These are phyloP conservation scores for Brachyrhaphis roseni DNA, from an alignment of 2,797 vertebrate species.

Conservation along the genomic window DNA sequence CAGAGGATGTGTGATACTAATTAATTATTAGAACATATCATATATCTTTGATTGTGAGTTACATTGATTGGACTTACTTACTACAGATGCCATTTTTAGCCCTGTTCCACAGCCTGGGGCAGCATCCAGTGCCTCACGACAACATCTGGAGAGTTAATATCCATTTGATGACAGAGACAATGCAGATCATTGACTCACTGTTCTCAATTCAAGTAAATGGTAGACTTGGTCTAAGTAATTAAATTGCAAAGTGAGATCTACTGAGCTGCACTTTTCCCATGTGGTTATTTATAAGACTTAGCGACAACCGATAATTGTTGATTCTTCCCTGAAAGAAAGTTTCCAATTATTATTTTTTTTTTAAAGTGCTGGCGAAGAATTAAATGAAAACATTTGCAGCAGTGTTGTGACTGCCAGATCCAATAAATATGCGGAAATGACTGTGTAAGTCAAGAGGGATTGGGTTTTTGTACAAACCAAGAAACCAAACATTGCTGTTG, in stretches of 20 bases:
- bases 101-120: slow-evolving; percentile 9
- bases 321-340: slow-evolving; percentile 25
- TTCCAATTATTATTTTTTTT: background rate
- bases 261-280: slow-evolving; percentile 17
- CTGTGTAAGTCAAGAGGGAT: background rate
- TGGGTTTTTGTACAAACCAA: background rate
- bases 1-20: background rate
- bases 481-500: background rate
- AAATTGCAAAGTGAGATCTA: slow-evolving; percentile 45
- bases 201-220: slow-evolving; percentile 59
- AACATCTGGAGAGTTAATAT: slow-evolving; percentile 26
- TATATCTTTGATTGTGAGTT: background rate
- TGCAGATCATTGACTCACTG: slow-evolving; percentile 27
- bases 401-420: background rate
- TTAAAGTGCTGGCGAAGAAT: background rate
- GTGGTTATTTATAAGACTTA: slow-evolving; percentile 35
- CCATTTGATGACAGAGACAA: slow-evolving; percentile 46
- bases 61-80: background rate
- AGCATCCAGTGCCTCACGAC: slow-evolving; percentile 20
- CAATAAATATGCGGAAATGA: background rate
- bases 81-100: background rate
- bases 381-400: slow-evolving; percentile 2
- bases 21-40: background rate
- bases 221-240: slow-evolving; percentile 60
- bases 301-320: slow-evolving; percentile 37